phyloP scores from a whole-genome alignment of 1,140 invertebrate species.

The Pantala flavescens region DNA sequence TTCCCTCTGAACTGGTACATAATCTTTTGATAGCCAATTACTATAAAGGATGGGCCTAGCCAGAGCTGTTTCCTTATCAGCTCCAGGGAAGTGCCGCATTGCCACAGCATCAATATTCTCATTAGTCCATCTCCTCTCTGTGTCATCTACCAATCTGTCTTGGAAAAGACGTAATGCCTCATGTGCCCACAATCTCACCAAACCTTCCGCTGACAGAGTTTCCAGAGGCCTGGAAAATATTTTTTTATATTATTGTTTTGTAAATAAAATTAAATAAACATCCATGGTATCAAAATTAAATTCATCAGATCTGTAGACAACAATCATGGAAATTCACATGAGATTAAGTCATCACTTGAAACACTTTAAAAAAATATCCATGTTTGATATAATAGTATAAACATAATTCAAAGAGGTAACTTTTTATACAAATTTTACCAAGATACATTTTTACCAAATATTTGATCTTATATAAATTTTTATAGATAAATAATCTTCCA shows the following conservation, averaged over 20 bases:
- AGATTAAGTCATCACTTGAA: background rate
- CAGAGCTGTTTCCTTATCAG: constrained; percentile 77
- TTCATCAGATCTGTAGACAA: background rate
- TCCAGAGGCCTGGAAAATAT: constrained; percentile 66
- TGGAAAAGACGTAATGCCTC: constrained; percentile 97
- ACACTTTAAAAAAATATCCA: too few relatives aligned
- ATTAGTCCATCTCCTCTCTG: constrained; percentile 95
- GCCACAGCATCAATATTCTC: constrained; percentile 94
- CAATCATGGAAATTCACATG: background rate
- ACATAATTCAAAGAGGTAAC: too few relatives aligned
- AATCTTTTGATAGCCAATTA: constrained; percentile 98
- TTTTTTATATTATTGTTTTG: background rate
- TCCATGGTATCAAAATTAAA: background rate
- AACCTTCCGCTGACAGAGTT: constrained; percentile 77
- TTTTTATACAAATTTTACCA: too few relatives aligned
- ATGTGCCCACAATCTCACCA: constrained; percentile 96
- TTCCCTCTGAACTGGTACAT: constrained; percentile 90
- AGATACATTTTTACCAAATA: too few relatives aligned
- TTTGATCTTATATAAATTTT: too few relatives aligned
- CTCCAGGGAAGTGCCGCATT: constrained; percentile 87
- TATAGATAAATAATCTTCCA: too few relatives aligned
- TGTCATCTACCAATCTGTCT: constrained; percentile 86
- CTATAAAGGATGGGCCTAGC: constrained; percentile 90
- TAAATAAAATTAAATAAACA: background rate
- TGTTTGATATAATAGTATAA: too few relatives aligned